phyloP scores from a whole-genome alignment of 1,140 invertebrate species.

The Saccostrea echinata region DNA sequence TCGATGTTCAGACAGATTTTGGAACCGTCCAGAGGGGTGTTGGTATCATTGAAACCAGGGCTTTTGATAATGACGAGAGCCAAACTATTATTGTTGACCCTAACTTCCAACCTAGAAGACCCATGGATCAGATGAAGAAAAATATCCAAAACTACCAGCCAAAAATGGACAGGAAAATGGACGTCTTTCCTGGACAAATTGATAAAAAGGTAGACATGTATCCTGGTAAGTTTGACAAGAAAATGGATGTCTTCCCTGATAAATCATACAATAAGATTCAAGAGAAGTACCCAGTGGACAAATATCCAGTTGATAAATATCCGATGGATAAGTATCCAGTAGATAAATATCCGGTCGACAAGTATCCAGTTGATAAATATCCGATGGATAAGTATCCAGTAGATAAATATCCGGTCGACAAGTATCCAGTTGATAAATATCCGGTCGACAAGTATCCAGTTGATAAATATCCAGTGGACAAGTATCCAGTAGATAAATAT shows the following conservation, averaged over 20 bases:
- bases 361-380: slow-evolving; percentile 16
- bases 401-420: neutral
- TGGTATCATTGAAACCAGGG: slow-evolving; percentile 20
- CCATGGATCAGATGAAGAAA: neutral
- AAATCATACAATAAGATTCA: neutral
- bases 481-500: neutral
- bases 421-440: slow-evolving; percentile 2
- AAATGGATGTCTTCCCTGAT: neutral
- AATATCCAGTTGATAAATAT: slow-evolving; percentile 23
- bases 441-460: neutral
- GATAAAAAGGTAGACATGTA: slow-evolving; percentile 8
- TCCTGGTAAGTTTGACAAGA: neutral
- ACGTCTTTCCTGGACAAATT: neutral
- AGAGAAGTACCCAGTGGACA: neutral
- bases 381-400: neutral
- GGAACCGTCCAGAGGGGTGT: neutral
- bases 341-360: neutral
- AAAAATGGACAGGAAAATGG: slow-evolving; percentile 33
- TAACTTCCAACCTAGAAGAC: neutral
- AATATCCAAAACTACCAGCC: neutral
- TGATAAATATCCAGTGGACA: slow-evolving; percentile 5
- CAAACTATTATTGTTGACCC: neutral
- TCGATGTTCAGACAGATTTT: slow-evolving; percentile 6
- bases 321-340: neutral
- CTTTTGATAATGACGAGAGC: slow-evolving; percentile 9